Evolutionary conservation across 2,888 invertebrate species (phyloP).

Genomic region (Anagyrus pseudococci): DNA sequence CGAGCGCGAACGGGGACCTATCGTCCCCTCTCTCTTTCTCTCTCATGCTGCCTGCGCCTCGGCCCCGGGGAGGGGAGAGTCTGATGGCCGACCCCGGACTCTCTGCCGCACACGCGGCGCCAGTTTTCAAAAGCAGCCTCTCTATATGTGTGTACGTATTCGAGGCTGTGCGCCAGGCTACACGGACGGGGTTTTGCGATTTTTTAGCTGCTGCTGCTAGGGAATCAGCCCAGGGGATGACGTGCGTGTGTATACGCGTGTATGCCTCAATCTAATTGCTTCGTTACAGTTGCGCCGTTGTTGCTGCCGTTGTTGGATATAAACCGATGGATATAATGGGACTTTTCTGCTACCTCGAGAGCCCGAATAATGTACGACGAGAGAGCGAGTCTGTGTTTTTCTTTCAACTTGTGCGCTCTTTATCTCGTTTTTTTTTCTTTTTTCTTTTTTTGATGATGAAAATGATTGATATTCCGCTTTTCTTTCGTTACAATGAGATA

Average conservation of each 20-base stretch:
- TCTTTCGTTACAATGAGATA: no score
- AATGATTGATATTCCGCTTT: no score
- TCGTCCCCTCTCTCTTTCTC: conserved; percentile 14
- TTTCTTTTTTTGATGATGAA: no score
- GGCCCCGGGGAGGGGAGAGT: conserved; percentile 4
- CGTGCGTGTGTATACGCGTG: conserved; percentile 6
- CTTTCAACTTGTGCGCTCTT: no score
- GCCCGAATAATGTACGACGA: no score
- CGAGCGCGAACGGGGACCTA: conserved; percentile 39
- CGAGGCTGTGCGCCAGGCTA: conserved; percentile 5
- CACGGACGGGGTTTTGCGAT: conserved; percentile 29
- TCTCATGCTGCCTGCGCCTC: no score
- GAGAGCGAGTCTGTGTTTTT: no score
- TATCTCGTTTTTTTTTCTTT: no score
- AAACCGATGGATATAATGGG: no score
- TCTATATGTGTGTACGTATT: conserved; percentile 5
- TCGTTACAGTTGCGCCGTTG: conserved; percentile 23
- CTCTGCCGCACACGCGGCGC: conserved; percentile 42
- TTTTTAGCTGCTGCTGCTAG: conserved; percentile 28
- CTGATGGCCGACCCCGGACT: conserved; percentile 26
- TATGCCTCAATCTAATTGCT: conserved; percentile 36
- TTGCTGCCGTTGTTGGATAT: no score
- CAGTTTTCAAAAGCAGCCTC: conserved; percentile 43
- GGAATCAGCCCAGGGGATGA: background rate
- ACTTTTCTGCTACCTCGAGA: no score